phyloP scores from a whole-genome alignment of 2,113 vertebrate genomes.

The Neopipo cinnamomea region DNA sequence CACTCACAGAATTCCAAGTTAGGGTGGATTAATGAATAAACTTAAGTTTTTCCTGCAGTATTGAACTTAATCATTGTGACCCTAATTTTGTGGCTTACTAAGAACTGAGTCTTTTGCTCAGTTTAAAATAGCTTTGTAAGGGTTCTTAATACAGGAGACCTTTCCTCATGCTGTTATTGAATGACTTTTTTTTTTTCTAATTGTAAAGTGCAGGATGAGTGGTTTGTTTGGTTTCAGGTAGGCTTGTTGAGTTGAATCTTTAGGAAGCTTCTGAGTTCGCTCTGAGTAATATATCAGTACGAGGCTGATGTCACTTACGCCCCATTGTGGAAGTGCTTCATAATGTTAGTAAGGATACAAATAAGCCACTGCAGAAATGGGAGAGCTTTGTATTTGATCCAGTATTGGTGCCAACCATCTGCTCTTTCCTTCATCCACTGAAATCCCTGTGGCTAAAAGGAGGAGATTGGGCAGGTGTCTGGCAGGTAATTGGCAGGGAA shows the following conservation, averaged over 20 bases:
- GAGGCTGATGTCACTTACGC: background rate
- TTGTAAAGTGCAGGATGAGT: background rate
- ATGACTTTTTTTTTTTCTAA: background rate
- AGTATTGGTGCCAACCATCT: background rate
- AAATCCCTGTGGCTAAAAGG: background rate
- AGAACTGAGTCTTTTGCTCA: background rate
- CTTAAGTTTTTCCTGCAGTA: background rate
- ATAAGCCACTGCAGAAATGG: background rate
- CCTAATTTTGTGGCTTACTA: background rate
- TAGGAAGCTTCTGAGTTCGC: background rate
- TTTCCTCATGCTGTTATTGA: background rate
- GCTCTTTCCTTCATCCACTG: background rate
- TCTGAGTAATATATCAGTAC: background rate
- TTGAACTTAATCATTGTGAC: background rate
- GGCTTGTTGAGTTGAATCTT: background rate
- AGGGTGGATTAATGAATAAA: background rate
- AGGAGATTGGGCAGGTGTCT: background rate
- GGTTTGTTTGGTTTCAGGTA: background rate
- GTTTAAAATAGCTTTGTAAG: background rate
- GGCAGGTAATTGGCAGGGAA: background rate
- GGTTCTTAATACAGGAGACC: background rate
- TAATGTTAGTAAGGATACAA: background rate
- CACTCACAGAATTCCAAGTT: background rate
- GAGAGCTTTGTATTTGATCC: background rate
- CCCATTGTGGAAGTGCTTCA: background rate